Evolutionary conservation across 1,140 invertebrate species (phyloP).

Genomic region (Pollicipes pollicipes): DNA sequence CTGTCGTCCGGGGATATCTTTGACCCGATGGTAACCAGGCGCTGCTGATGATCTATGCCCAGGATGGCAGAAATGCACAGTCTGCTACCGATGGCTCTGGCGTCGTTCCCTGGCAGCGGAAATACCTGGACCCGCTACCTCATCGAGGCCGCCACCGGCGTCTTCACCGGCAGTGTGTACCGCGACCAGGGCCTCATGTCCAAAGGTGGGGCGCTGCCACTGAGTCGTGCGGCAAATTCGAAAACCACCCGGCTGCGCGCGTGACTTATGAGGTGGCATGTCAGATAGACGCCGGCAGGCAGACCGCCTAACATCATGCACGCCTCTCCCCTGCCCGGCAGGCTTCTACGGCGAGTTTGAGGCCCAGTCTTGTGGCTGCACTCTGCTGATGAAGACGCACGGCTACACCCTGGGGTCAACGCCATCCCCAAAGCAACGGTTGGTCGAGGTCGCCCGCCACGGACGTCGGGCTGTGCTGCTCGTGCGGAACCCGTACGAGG

Average conservation of each 20-base stretch:
- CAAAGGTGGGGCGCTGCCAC: conserved; percentile 6
- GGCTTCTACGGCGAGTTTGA: conserved; percentile 19
- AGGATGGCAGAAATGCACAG: conserved; percentile 11
- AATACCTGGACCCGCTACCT: conserved; percentile 27
- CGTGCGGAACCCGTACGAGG: conserved; percentile 16
- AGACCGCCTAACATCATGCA: too few species aligned
- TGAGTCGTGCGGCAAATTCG: too few species aligned
- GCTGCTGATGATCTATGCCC: too few species aligned
- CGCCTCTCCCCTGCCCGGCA: too few species aligned
- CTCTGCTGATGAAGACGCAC: conserved; percentile 18
- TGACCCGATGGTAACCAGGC: too few species aligned
- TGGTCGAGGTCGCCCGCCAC: not conserved
- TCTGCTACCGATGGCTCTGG: conserved; percentile 21
- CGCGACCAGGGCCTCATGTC: conserved; percentile 19
- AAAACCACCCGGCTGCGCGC: too few species aligned
- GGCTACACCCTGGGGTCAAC: conserved; percentile 13
- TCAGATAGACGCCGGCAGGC: too few species aligned
- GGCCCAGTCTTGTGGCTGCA: conserved; percentile 17
- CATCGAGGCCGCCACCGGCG: conserved; percentile 23
- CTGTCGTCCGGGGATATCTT: too few species aligned
- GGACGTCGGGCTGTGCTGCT: conserved; percentile 13
- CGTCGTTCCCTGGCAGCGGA: conserved; percentile 25
- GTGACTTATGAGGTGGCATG: too few species aligned
- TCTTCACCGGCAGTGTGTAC: conserved; percentile 25
- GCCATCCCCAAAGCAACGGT: too few species aligned